Evolutionary conservation across 1,140 invertebrate genomes (phyloP).

Genomic region (Glossosoma conforme): DNA sequence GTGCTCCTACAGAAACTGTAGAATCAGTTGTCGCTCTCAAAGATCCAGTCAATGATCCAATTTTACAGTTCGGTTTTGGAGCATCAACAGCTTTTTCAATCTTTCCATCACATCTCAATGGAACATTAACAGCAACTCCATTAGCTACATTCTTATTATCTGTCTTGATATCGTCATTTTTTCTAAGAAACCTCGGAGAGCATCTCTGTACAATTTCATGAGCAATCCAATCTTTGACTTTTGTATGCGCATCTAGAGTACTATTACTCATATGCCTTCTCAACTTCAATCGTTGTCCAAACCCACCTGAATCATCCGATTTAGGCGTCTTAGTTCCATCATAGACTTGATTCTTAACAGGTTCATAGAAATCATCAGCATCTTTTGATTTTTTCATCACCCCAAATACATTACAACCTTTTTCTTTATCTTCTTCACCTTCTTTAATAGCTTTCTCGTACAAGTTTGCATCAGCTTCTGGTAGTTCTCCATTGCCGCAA

Average conservation of each 20-base stretch:
- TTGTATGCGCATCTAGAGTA: slow-evolving; percentile 77
- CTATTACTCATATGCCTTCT: slow-evolving; percentile 69
- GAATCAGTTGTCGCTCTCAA: slow-evolving; percentile 25
- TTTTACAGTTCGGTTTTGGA: slow-evolving; percentile 29
- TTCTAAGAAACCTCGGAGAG: slow-evolving; percentile 60
- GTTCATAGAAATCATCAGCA: slow-evolving; percentile 55
- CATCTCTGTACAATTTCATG: slow-evolving; percentile 67
- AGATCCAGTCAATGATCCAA: slow-evolving; percentile 27
- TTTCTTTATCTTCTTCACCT: slow-evolving; percentile 41
- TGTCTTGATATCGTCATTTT: slow-evolving; percentile 44
- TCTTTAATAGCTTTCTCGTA: slow-evolving; percentile 44
- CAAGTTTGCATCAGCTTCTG: slow-evolving; percentile 39
- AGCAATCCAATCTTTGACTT: slow-evolving; percentile 80
- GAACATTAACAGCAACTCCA: slow-evolving; percentile 1
- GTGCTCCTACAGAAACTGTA: slow-evolving; percentile 21
- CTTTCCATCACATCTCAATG: slow-evolving; percentile 4
- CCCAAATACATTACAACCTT: slow-evolving; percentile 53
- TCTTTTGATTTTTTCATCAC: slow-evolving; percentile 50
- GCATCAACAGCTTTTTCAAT: background rate
- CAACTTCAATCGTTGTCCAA: slow-evolving; percentile 57
- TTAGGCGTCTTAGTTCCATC: slow-evolving; percentile 57
- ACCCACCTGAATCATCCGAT: slow-evolving; percentile 51
- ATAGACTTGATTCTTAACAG: slow-evolving; percentile 41
- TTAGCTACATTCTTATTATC: slow-evolving; percentile 5
- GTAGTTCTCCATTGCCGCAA: slow-evolving; percentile 27